Percentiles rank a stretch among this genome's conserved stretches.
Evolutionary conservation across 1,140 invertebrate species (phyloP).

Genomic region (Ylistrum balloti): DNA sequence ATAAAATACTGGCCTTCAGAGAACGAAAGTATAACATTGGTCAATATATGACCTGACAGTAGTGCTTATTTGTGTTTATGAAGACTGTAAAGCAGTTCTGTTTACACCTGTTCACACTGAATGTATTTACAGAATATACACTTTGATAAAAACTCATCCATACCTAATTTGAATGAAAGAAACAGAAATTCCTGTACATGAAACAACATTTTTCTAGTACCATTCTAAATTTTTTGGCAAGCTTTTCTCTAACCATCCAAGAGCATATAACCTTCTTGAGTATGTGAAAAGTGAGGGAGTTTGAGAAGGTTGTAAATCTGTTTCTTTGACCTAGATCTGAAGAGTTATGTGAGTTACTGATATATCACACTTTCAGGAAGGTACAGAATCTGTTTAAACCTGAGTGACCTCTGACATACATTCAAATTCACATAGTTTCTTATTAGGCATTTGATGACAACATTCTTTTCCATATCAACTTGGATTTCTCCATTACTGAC

Average conservation of each 20-base stretch:
- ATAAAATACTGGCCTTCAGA: neutral
- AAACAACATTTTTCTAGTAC: too few species aligned
- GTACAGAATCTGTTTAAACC: neutral
- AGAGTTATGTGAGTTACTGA: neutral
- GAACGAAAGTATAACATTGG: too few species aligned
- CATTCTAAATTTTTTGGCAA: neutral
- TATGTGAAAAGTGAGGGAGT: neutral
- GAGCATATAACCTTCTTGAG: neutral
- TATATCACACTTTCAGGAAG: neutral
- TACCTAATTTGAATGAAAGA: too few species aligned
- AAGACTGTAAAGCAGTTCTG: neutral
- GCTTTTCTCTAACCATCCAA: neutral
- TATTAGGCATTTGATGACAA: too few species aligned
- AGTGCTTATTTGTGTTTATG: neutral
- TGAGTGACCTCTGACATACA: conserved; percentile 6
- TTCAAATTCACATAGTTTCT: neutral
- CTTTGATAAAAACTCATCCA: too few species aligned
- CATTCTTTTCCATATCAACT: neutral
- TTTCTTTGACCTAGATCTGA: neutral
- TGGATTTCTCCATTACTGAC: too few species aligned
- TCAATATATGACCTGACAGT: too few species aligned
- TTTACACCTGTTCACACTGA: too few species aligned
- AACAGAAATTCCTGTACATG: too few species aligned
- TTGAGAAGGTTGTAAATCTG: neutral
- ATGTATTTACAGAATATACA: too few species aligned